Percentiles rank a stretch among this genome's conserved stretches.
These are phyloP conservation scores for Isurus oxyrinchus DNA, from an alignment of 2,113 vertebrate genomes.

Conservation along the genomic window DNA sequence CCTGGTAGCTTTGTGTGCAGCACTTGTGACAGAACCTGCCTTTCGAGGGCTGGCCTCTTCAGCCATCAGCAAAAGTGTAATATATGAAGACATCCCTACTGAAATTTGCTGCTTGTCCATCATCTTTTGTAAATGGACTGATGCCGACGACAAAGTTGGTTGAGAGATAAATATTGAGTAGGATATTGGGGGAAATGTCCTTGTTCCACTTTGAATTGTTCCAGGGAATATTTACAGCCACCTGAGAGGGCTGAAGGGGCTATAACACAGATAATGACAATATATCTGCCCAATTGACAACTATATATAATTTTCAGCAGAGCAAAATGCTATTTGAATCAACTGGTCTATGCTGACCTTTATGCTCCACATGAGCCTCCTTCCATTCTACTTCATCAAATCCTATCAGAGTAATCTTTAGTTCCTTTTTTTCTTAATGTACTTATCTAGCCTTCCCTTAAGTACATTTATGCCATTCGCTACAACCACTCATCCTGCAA, in stretches of 20 bases:
- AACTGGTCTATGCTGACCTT: not conserved
- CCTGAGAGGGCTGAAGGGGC: not conserved
- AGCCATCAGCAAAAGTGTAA: not conserved
- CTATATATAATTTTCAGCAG: not conserved
- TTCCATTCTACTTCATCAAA: not conserved
- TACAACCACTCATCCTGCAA: no score
- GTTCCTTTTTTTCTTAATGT: no score
- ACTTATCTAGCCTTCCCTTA: no score
- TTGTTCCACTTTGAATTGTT: not conserved
- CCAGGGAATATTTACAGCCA: not conserved
- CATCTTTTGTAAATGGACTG: not conserved
- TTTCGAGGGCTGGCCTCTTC: not conserved
- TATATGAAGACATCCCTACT: not conserved
- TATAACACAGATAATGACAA: not conserved
- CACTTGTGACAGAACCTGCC: not conserved
- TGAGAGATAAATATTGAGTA: not conserved
- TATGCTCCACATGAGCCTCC: not conserved
- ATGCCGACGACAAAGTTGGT: not conserved
- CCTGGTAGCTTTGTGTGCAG: no score
- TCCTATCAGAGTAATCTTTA: no score
- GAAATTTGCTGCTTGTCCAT: not conserved
- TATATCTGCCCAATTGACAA: not conserved
- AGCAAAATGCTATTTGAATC: not conserved
- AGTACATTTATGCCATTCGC: no score
- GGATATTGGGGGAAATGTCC: not conserved